These are phyloP conservation scores for Synanceia verrucosa DNA, from an alignment of 2,797 vertebrate genomes.

Conservation along the genomic window DNA sequence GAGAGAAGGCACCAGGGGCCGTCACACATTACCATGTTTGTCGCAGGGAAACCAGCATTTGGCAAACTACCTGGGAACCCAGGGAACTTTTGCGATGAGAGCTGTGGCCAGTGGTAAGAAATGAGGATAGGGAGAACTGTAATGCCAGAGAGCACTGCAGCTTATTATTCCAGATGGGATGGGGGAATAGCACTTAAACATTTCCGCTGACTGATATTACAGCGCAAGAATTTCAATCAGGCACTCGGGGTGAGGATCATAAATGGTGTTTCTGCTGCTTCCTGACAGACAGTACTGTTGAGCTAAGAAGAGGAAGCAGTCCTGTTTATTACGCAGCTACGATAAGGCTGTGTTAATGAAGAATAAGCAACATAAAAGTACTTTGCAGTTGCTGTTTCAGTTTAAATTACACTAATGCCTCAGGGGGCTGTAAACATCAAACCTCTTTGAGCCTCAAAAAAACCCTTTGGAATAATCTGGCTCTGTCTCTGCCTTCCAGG, in stretches of 20 bases:
- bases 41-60: slow-evolving; percentile 18
- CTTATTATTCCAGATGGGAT: slow-evolving; percentile 68
- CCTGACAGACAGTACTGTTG: slow-evolving; percentile 40
- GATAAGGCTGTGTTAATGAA: slow-evolving; percentile 63
- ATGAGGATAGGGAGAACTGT: slow-evolving; percentile 45
- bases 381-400: slow-evolving; percentile 63
- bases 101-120: slow-evolving; percentile 34
- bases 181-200: slow-evolving; percentile 67
- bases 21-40: slow-evolving; percentile 50
- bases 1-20: slow-evolving; percentile 46
- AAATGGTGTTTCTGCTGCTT: slow-evolving; percentile 53
- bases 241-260: slow-evolving; percentile 47
- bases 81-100: slow-evolving; percentile 23
- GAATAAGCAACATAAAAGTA: slow-evolving; percentile 62
- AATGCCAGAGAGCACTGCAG: slow-evolving; percentile 49
- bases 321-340: slow-evolving; percentile 53
- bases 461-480: slow-evolving; percentile 24
- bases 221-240: slow-evolving; percentile 71
- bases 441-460: slow-evolving; percentile 57
- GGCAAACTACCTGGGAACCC: slow-evolving; percentile 35
- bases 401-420: slow-evolving; percentile 66
- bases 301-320: slow-evolving; percentile 40
- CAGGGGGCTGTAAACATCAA: slow-evolving; percentile 58
- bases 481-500: slow-evolving; percentile 25
- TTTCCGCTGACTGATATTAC: slow-evolving; percentile 69